These are phyloP conservation scores for Synergus japonicus DNA, from an alignment of 2,888 invertebrate genomes.

Conservation along the genomic window DNA sequence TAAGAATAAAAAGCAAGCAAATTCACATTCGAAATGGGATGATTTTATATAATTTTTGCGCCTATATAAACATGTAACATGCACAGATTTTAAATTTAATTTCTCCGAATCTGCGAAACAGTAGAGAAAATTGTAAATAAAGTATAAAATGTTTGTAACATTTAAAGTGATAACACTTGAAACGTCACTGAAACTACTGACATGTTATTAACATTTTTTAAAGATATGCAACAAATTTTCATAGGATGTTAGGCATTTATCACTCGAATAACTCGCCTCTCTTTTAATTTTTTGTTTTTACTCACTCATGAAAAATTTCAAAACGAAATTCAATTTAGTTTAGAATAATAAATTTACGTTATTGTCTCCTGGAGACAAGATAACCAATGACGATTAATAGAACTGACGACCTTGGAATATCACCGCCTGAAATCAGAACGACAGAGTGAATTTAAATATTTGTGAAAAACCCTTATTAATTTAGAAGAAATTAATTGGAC, in stretches of 20 bases:
- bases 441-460: conserved; percentile 2
- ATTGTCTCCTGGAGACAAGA: conserved; percentile 50
- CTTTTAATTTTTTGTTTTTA: not conserved
- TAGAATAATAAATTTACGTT: conserved; percentile 44
- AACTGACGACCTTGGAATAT: conserved; percentile 50
- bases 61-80: conserved; percentile 13
- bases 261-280: not conserved
- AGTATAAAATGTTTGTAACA: not conserved
- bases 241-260: not conserved
- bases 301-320: not conserved
- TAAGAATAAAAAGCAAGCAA: conserved; percentile 20
- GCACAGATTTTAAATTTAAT: not conserved
- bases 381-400: conserved; percentile 48
- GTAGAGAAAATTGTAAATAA: not conserved
- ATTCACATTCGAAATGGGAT: not conserved
- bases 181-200: conserved; percentile 9
- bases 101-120: not conserved
- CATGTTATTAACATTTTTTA: conserved; percentile 14
- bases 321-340: conserved; percentile 8
- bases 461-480: not conserved
- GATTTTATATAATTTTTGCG: not conserved
- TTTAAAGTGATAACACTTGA: conserved; percentile 13
- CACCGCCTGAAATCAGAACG: conserved; percentile 54
- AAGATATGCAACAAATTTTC: conserved; percentile 29
- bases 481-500: not conserved